Conservation (phyloP, 2,888 invertebrate genomes). For the Hybos culiciformis region DNA sequence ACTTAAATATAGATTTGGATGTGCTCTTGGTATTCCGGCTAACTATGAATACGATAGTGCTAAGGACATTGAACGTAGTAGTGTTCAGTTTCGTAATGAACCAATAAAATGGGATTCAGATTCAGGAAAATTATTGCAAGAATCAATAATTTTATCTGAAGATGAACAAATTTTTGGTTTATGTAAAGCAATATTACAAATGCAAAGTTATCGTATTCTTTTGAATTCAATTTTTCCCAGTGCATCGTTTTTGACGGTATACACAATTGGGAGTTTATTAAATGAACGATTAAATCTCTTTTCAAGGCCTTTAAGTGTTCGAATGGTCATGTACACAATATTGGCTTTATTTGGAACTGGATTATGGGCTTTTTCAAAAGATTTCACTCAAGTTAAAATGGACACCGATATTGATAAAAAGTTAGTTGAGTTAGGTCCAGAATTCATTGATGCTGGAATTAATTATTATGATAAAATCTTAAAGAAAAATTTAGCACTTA, state of each 20-base stretch:
- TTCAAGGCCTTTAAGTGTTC: slow-evolving; percentile 36
- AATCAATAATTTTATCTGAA: slow-evolving; percentile 58
- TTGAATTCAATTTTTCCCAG: slow-evolving; percentile 43
- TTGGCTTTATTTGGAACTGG: slow-evolving; percentile 43
- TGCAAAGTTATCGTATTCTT: slow-evolving; percentile 44
- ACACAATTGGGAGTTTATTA: slow-evolving; percentile 38
- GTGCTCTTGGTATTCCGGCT: slow-evolving; percentile 56
- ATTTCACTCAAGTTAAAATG: slow-evolving; percentile 46
- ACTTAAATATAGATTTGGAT: slow-evolving; percentile 44
- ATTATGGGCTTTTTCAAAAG: slow-evolving; percentile 49
- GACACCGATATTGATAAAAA: slow-evolving; percentile 50
- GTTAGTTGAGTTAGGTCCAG: slow-evolving; percentile 43
- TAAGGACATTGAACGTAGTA: slow-evolving; percentile 42
- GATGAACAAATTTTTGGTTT: slow-evolving; percentile 69
- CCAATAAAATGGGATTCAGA: slow-evolving; percentile 50
- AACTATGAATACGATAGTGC: slow-evolving; percentile 48
- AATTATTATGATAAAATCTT: slow-evolving; percentile 62
- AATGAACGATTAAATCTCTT: slow-evolving; percentile 44
- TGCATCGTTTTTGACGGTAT: slow-evolving; percentile 38
- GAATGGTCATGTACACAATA: slow-evolving; percentile 41
- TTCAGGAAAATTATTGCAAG: slow-evolving; percentile 45
- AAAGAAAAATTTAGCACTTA: slow-evolving; percentile 57
- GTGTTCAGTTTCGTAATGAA: slow-evolving; percentile 47
- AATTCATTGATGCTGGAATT: slow-evolving; percentile 57
- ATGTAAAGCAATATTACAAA: slow-evolving; percentile 55